Conservation (phyloP, 2,888 invertebrate genomes). For the Catotricha subobsoleta region DNA sequence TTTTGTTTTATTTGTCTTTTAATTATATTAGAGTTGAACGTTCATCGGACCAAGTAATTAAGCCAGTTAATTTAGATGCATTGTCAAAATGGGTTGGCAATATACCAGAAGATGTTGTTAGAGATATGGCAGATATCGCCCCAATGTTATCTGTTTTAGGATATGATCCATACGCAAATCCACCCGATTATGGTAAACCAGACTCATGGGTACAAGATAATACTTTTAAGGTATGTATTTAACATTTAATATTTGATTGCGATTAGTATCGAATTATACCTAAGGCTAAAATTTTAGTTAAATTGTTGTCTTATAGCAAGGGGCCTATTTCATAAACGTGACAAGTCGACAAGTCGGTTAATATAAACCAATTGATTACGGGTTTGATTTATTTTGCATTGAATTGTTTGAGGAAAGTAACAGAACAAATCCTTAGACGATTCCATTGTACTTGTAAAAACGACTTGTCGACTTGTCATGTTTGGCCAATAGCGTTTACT, state of each 20-base stretch:
- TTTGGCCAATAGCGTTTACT: no score
- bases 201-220: conserved; percentile 55
- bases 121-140: conserved; percentile 81
- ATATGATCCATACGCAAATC: conserved; percentile 93
- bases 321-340: no score
- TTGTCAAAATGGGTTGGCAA: conserved; percentile 77
- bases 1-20: background rate
- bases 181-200: conserved; percentile 82
- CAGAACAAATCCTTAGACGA: no score
- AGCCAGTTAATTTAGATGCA: conserved; percentile 93
- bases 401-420: no score
- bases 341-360: no score
- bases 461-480: no score
- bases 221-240: conserved; percentile 31
- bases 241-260: background rate
- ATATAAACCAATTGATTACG: background rate
- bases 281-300: no score
- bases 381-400: background rate
- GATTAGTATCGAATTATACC: background rate
- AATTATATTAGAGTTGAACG: conserved; percentile 68
- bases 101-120: conserved; percentile 77
- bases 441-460: no score
- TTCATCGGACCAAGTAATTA: conserved; percentile 96
- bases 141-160: conserved; percentile 86
- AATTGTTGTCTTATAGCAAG: no score